Evolutionary conservation across 2,797 vertebrate species (phyloP), one percentile per base, ranked within the genome.

Genomic region (Hephaestus fuliginosus): DNA sequence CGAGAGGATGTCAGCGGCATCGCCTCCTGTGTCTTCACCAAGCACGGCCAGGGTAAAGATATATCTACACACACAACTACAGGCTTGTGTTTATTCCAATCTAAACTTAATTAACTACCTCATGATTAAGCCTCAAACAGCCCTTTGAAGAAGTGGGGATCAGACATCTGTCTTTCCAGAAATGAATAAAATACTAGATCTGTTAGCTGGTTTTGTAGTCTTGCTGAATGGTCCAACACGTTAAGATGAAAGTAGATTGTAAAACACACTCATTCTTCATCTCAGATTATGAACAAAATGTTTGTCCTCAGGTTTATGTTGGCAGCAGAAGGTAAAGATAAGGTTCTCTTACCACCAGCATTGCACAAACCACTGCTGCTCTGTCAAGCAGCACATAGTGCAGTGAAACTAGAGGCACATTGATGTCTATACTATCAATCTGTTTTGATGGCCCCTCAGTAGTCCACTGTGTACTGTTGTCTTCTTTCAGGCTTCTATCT

Each of bases 21-120:
- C 15, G 98, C 98, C 0, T 99, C 98, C 56, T 99, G 98, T 0
- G 98, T 99, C 86, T 99, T 99, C 95, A 99, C 98, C 71, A 99
- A 97, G 65, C 96, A 97, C 0, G 98, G 98, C 67, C 94, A 95
- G 58, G 94, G 94, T 95, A 83, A 75, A 55, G 2, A 25, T 39
- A 4, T 39, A 39, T 8, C 8, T 1, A 5, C 57, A 69, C 52
- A 33, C 70, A 52, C 49, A 52, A n/a, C 22, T 20, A 33, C 49
- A 74, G 9, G 22, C 17, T 15, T 22, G 7, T 2, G 20, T n/a
- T 36, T 36, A 36, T 9, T 52, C n/a, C 5, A 41, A 20, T n/a
- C 12, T 49, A 17, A 48, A 28, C 67, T 17, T 9, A 2, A 44
- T n/a, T 43, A 25, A 25, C 7, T 22, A 62, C 13, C 25, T 30